Percentiles rank a stretch among this genome's conserved stretches.
phyloP scores from a whole-genome alignment of 2,888 invertebrate species.

The Agriotes lineatus region DNA sequence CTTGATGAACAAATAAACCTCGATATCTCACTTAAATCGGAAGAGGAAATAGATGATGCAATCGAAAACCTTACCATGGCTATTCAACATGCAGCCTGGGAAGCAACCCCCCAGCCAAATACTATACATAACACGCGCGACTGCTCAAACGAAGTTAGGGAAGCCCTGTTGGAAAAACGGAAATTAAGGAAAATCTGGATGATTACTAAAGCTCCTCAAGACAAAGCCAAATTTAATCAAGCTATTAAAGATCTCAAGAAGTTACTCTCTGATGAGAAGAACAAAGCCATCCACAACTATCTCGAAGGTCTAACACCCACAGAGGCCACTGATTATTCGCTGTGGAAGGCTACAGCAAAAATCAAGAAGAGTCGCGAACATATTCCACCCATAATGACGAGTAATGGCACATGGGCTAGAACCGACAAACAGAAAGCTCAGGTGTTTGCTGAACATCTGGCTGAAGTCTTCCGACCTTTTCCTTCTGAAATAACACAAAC shows the following conservation, averaged over 20 bases:
- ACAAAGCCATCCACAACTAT: neutral
- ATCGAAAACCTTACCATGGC: neutral
- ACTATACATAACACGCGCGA: too few relatives aligned
- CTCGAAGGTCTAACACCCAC: neutral
- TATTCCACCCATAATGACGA: neutral
- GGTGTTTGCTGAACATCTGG: neutral
- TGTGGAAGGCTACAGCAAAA: neutral
- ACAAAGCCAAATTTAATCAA: neutral
- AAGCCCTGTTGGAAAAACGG: neutral
- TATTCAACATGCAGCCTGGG: neutral
- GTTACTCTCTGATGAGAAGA: neutral
- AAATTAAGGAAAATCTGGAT: neutral
- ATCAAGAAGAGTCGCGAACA: neutral
- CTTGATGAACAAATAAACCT: too few relatives aligned
- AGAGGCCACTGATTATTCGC: neutral
- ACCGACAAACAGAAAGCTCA: neutral
- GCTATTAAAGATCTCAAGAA: neutral
- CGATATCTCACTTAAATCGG: too few relatives aligned
- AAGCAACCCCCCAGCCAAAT: neutral
- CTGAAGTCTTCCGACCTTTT: neutral
- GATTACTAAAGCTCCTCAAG: slow-evolving; percentile 1
- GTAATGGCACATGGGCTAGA: neutral
- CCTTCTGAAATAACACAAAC: neutral
- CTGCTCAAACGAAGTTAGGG: neutral
- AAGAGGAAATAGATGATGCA: too few relatives aligned